phyloP scores from a whole-genome alignment of 2,113 vertebrate species.

The Protomyctophum bolini region DNA sequence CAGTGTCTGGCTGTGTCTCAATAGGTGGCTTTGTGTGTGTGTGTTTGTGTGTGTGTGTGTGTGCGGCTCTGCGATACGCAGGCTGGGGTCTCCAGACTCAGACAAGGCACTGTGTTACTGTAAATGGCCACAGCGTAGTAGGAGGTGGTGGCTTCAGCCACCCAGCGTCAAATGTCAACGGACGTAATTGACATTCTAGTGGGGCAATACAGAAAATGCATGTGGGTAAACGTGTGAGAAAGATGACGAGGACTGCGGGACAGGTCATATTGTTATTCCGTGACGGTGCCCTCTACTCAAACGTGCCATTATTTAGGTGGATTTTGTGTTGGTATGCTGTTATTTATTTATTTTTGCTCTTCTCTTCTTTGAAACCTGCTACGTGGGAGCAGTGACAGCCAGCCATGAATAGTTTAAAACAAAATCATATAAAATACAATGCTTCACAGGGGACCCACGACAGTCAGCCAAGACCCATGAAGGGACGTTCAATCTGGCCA shows the following conservation, averaged over 20 bases:
- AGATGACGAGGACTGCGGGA: too few relatives aligned
- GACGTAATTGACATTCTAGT: not conserved
- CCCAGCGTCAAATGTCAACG: not conserved
- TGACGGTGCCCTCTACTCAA: constrained; percentile 21
- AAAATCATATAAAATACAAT: constrained; percentile 28
- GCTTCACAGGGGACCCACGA: constrained; percentile 24
- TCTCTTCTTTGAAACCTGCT: too few relatives aligned
- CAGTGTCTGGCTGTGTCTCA: constrained; percentile 44
- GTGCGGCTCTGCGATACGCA: not conserved
- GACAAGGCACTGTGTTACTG: not conserved
- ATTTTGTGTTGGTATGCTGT: not conserved
- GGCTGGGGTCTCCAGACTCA: not conserved
- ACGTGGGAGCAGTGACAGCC: constrained; percentile 6
- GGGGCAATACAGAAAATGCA: not conserved
- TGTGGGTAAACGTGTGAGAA: constrained; percentile 7
- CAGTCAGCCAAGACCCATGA: constrained; percentile 41
- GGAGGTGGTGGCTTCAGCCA: too few relatives aligned
- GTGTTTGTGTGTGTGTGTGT: not conserved
- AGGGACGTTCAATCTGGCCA: constrained; percentile 47
- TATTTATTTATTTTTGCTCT: too few relatives aligned
- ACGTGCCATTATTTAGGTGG: constrained; percentile 6
- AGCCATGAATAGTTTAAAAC: not conserved
- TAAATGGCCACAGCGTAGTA: too few relatives aligned
- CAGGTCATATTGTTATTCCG: not conserved
- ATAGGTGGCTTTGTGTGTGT: constrained; percentile 21